Conservation (phyloP, 2,888 invertebrate species). For the Harpagoxenus sublaevis region DNA sequence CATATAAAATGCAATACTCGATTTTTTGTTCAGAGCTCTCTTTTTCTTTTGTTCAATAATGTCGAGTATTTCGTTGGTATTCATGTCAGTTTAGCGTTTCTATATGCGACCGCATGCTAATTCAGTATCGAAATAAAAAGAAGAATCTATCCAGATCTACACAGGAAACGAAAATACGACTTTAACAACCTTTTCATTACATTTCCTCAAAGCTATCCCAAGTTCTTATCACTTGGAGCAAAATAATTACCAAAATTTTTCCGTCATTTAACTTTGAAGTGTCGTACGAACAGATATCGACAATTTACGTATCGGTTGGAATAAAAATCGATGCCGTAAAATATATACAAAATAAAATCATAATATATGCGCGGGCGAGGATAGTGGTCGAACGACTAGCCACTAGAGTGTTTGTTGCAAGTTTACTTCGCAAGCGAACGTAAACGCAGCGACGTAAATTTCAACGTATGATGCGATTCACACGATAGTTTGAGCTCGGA, state of each 20-base stretch:
- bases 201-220: background rate
- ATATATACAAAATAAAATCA: background rate
- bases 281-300: background rate
- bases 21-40: background rate
- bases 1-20: background rate
- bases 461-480: conserved; percentile 7
- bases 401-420: background rate
- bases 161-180: background rate
- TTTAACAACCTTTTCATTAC: background rate
- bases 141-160: background rate
- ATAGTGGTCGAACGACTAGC: conserved; percentile 1
- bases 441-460: conserved; percentile 20
- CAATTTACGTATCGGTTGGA: background rate
- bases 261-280: background rate
- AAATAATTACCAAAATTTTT: conserved; percentile 6
- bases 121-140: background rate
- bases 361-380: background rate
- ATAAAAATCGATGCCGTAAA: conserved; percentile 21
- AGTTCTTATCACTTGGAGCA: background rate
- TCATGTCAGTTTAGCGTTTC: background rate
- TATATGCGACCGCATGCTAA: background rate
- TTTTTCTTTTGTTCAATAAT: background rate
- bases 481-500: background rate
- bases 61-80: conserved; percentile 10
- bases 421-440: background rate